These are phyloP conservation scores for Boulengeromyrus knoepffleri DNA, from an alignment of 2,113 vertebrate species.

Conservation along the genomic window DNA sequence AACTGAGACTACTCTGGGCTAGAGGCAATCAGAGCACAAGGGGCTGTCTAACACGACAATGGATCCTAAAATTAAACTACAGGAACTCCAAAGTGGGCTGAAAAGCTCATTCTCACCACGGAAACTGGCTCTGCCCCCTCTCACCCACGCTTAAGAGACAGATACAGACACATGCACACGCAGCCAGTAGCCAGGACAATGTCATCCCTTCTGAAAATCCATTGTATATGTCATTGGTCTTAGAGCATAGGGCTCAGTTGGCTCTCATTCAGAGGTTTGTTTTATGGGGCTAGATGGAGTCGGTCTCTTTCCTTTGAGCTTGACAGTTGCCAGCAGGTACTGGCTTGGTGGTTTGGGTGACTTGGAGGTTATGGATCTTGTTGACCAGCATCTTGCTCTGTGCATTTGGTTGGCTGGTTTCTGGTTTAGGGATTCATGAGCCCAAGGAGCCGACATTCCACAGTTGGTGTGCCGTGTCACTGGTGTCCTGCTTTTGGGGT, in stretches of 20 bases:
- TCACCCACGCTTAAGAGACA: neutral
- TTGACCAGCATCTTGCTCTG: neutral
- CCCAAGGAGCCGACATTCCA: neutral
- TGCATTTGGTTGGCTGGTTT: neutral
- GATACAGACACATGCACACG: neutral
- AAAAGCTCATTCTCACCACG: neutral
- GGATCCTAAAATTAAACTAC: neutral
- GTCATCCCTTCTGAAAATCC: conserved; percentile 32
- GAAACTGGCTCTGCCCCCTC: neutral
- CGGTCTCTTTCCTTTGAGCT: neutral
- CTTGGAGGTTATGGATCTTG: neutral
- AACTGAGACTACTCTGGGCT: neutral
- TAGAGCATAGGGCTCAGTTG: neutral
- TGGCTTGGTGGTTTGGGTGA: neutral
- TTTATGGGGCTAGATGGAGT: neutral
- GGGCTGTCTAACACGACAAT: neutral
- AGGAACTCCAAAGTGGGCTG: neutral
- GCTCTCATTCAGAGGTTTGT: neutral
- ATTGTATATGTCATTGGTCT: conserved; percentile 38
- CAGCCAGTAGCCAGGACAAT: neutral
- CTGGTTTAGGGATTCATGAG: neutral
- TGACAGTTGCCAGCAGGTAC: neutral
- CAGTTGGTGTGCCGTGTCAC: neutral
- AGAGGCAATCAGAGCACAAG: neutral
- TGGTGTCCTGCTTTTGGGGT: neutral